phyloP scores from a whole-genome alignment of 53 echinoderm and acorn worm species.

The Crossaster papposus region DNA sequence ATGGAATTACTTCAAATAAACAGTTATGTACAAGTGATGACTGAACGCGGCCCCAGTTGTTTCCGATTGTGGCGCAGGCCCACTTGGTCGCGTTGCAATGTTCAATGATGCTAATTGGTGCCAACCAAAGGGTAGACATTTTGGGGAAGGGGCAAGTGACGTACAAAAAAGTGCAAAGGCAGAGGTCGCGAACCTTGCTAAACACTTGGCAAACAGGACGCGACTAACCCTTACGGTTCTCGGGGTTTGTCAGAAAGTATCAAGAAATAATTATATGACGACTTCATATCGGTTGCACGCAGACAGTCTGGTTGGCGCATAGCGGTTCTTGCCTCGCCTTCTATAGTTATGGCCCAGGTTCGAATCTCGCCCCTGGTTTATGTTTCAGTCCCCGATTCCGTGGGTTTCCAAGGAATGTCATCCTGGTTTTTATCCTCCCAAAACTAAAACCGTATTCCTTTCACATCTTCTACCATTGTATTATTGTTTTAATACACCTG shows the following conservation, averaged over 20 bases:
- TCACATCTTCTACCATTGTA: too few relatives aligned
- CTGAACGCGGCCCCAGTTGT: neutral
- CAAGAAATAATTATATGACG: neutral
- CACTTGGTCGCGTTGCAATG: neutral
- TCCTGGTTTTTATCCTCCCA: too few relatives aligned
- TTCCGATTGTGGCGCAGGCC: neutral
- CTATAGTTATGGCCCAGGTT: too few relatives aligned
- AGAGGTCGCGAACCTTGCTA: constrained; percentile 19
- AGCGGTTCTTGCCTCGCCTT: too few relatives aligned
- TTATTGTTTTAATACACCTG: too few relatives aligned
- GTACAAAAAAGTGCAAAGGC: constrained; percentile 30
- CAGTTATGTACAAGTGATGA: neutral
- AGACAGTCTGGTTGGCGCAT: too few relatives aligned
- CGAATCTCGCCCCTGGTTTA: too few relatives aligned
- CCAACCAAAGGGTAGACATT: neutral
- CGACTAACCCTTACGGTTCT: constrained; percentile 34
- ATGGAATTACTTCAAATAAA: neutral
- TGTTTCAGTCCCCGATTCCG: too few relatives aligned
- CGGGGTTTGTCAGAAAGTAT: neutral
- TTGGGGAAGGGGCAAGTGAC: neutral
- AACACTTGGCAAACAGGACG: constrained; percentile 52
- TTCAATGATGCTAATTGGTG: neutral
- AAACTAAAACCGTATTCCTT: too few relatives aligned
- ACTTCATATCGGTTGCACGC: neutral
- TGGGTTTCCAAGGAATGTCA: too few relatives aligned